These are phyloP conservation scores for Tortrix viridana DNA, from an alignment of 2,888 invertebrate genomes.

Conservation along the genomic window DNA sequence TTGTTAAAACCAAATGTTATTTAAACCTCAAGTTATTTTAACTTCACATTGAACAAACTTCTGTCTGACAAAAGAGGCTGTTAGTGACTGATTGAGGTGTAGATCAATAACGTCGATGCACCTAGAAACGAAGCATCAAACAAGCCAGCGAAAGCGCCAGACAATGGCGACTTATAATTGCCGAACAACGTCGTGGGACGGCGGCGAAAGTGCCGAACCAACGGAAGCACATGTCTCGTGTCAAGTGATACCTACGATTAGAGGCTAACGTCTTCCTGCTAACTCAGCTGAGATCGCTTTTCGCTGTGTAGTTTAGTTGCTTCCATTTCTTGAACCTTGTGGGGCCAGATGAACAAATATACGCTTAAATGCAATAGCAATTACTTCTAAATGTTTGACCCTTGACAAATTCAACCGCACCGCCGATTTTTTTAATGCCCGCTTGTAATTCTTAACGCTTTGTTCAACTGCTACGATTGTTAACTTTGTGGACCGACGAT, in stretches of 20 bases:
- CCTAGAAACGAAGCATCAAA: slow-evolving; percentile 7
- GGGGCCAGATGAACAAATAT: neutral
- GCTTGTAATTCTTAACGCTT: no score
- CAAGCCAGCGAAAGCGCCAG: slow-evolving; percentile 64
- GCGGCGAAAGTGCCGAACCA: slow-evolving; percentile 64
- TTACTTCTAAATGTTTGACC: slow-evolving; percentile 26
- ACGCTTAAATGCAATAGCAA: slow-evolving; percentile 27
- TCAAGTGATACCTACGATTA: slow-evolving; percentile 6
- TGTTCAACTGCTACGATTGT: no score
- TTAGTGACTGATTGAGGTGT: no score
- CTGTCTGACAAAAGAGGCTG: no score
- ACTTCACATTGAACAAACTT: no score
- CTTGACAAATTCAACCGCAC: neutral
- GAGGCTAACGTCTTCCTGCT: neutral
- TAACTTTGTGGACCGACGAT: no score
- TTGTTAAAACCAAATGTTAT: no score
- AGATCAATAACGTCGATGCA: neutral
- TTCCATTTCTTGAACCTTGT: no score
- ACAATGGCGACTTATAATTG: slow-evolving; percentile 65
- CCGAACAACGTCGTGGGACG: slow-evolving; percentile 46
- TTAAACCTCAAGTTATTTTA: no score
- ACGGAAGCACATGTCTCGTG: slow-evolving; percentile 33
- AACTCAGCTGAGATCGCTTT: neutral
- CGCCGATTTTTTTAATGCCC: no score
- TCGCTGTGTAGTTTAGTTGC: no score